phyloP scores from a whole-genome alignment of 2,888 invertebrate species.

The Merodon equestris region DNA sequence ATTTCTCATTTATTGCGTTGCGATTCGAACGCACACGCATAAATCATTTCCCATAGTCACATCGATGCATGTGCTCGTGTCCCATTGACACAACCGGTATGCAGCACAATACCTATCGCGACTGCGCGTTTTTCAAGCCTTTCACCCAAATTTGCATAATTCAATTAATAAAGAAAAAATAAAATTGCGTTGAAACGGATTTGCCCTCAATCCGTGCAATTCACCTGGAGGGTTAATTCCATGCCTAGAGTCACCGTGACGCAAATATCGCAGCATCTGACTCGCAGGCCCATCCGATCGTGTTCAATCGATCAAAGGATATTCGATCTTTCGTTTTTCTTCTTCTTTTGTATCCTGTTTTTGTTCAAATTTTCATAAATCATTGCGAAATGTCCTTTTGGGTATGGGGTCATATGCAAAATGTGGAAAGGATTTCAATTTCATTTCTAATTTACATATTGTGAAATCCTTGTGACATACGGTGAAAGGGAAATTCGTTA shows the following conservation, averaged over 20 bases:
- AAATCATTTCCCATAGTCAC: conserved; percentile 64
- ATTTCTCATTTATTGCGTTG: conserved; percentile 1
- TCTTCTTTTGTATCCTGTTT: conserved; percentile 35
- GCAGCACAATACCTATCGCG: conserved; percentile 42
- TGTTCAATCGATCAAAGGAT: conserved; percentile 34
- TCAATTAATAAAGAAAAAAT: conserved; percentile 61
- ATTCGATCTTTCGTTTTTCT: conserved; percentile 41
- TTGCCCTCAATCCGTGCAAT: not conserved
- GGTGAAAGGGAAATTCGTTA: conserved; percentile 36
- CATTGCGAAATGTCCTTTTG: conserved; percentile 55
- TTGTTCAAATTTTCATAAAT: conserved; percentile 48
- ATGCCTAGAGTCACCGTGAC: conserved; percentile 45
- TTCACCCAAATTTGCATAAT: conserved; percentile 68
- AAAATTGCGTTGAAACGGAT: conserved; percentile 11
- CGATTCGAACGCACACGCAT: conserved; percentile 50
- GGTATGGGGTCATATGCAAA: conserved; percentile 45
- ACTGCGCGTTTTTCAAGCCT: conserved; percentile 43
- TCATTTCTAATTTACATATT: conserved; percentile 65
- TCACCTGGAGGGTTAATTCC: conserved; percentile 67
- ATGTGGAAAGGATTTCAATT: conserved; percentile 63
- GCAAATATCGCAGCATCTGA: conserved; percentile 20
- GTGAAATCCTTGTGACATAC: conserved; percentile 36
- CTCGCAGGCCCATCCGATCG: conserved; percentile 26
- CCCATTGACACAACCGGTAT: not conserved
- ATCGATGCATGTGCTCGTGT: conserved; percentile 15